Base-by-base conservation (phyloP, 2,888 invertebrate genomes). In the Formica aserva region DNA sequence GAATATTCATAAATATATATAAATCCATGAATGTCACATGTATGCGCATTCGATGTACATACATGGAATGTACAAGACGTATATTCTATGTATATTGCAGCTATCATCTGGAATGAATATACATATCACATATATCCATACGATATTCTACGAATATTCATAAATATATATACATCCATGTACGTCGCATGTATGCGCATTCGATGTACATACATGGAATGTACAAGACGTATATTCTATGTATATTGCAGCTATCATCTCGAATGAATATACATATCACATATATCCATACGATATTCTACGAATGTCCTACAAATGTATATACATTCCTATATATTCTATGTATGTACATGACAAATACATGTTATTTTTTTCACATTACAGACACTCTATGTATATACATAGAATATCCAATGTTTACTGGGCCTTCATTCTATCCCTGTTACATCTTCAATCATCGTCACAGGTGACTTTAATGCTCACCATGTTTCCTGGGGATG, bases 351-450 rank as follows among this genome's bases (percentile, higher is more conserved):
- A 32, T 63, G n/a, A 35, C 1, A 63, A 63, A 35, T 35, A 63
- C 35, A 63, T 35, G 35, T n/a, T 35, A 63, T 63, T 63, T 63
- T 63, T 63, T 63, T 35, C 35, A 63, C 8, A 35, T 63, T 63
- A 63, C 3, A 5, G 63, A 63, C 35, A 63, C n/a, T 63, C 9
- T 3, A 63, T 35, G 32, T 8, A 63, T 63, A 63, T 63, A 35
- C n/a, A 63, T 18, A 63, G 18, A n/a, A 63, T 63, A 63, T 35
- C 35, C 35, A 63, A 63, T 63, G 63, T 35, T 63, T 63, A 63
- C 63, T 63, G 63, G 35, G 38, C 1, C 26, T 26, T 26, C 1
- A 26, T 26, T 26, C 1, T 26, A 26, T 26, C 1, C 26, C 26
- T 26, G 26, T 26, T 26, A 26, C 26, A 26, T 26, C 26, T 26